These are phyloP conservation scores for Lemur catta DNA, from an alignment of 2,797 vertebrate species.

Conservation along the genomic window DNA sequence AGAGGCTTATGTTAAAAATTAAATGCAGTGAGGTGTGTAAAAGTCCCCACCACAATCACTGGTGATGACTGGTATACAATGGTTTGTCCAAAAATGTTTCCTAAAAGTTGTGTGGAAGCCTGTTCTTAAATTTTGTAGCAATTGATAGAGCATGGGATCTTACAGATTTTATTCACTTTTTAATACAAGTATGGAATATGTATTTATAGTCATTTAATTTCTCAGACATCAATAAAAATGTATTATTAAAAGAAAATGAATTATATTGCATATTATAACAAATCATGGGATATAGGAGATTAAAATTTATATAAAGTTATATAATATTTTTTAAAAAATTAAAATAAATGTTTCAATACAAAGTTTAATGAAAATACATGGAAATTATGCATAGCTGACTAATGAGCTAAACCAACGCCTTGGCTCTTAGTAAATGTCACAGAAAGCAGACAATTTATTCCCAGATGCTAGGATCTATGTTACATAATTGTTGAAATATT, in stretches of 20 bases:
- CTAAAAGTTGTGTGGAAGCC: not conserved
- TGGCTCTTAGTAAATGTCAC: constrained; percentile 69
- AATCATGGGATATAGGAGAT: not conserved
- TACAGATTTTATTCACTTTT: not conserved
- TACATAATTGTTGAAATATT: constrained; percentile 58
- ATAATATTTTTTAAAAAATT: constrained; percentile 28
- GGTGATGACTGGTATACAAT: not conserved
- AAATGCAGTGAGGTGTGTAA: not conserved
- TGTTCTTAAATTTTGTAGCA: not conserved
- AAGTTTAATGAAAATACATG: constrained; percentile 58
- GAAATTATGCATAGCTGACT: constrained; percentile 64
- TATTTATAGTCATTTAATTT: constrained; percentile 21
- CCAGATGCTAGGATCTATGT: constrained; percentile 50
- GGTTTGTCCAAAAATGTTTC: not conserved
- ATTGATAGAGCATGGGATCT: not conserved
- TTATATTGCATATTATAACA: not conserved
- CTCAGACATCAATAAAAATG: not conserved
- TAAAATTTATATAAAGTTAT: constrained; percentile 9
- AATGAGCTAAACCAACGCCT: constrained; percentile 55
- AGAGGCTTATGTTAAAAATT: not conserved
- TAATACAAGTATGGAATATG: not conserved
- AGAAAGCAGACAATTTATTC: constrained; percentile 62
- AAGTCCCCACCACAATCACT: not conserved
- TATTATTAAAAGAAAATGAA: not conserved
- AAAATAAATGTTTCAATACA: constrained; percentile 43